Conservation (phyloP, 2,888 invertebrate species). For the Conomelus anceps region DNA sequence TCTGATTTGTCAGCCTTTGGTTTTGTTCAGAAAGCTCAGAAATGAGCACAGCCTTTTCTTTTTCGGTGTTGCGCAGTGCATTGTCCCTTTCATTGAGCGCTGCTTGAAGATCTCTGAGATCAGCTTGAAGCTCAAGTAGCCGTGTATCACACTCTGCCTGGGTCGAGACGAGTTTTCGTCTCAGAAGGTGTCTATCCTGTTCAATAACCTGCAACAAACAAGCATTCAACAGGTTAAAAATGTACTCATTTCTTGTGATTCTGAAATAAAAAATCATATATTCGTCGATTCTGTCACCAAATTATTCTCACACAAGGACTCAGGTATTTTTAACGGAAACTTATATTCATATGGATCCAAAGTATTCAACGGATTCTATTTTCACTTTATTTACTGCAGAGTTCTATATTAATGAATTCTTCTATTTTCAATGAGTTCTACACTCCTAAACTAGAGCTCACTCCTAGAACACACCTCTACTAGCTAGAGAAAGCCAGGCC, state of each 20-base stretch:
- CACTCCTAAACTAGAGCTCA: too few species aligned
- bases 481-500: too few species aligned
- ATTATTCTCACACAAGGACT: too few species aligned
- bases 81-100: constrained; percentile 57
- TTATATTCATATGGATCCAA: too few species aligned
- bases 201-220: constrained; percentile 67
- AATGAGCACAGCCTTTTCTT: constrained; percentile 74
- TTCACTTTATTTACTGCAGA: too few species aligned
- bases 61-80: constrained; percentile 47
- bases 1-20: constrained; percentile 72
- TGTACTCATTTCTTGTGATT: constrained; percentile 35
- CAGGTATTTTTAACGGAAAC: too few species aligned
- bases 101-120: constrained; percentile 70
- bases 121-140: constrained; percentile 80
- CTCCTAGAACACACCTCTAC: too few species aligned
- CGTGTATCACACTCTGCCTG: constrained; percentile 85
- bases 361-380: too few species aligned
- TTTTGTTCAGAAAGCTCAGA: constrained; percentile 85
- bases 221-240: neutral
- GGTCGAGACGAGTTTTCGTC: constrained; percentile 75
- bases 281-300: too few species aligned
- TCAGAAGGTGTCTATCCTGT: constrained; percentile 84
- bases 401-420: too few species aligned
- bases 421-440: too few species aligned
- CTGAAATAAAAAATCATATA: too few species aligned